phyloP scores from a whole-genome alignment of 2,113 vertebrate genomes.

The Orthonyx spaldingii region DNA sequence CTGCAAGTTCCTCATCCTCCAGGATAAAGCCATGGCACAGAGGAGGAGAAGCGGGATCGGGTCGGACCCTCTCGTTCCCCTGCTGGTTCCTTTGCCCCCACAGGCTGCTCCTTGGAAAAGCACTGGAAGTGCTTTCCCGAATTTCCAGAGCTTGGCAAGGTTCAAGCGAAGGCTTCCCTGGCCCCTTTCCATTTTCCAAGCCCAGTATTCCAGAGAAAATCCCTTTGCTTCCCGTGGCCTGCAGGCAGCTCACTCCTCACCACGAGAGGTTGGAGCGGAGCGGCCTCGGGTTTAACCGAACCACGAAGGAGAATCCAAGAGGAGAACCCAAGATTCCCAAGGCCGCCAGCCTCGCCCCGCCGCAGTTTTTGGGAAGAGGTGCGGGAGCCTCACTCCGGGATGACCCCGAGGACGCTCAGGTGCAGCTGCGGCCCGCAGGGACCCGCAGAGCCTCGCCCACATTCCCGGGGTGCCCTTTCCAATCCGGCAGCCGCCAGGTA shows the following conservation, averaged over 20 bases:
- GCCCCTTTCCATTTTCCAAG: neutral
- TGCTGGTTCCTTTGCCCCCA: neutral
- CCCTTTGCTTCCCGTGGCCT: neutral
- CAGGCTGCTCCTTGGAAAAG: neutral
- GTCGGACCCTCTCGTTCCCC: neutral
- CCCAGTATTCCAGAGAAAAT: neutral
- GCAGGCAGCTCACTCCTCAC: neutral
- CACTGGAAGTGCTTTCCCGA: accelerated
- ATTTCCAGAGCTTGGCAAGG: neutral
- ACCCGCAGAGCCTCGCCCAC: neutral
- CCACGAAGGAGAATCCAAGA: neutral
- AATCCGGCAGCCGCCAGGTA: neutral
- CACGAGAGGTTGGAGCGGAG: accelerated
- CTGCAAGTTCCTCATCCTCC: neutral
- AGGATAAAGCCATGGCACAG: neutral
- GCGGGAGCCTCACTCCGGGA: too few species aligned
- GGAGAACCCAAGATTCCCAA: neutral
- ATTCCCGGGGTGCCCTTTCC: neutral
- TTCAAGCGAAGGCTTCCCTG: neutral
- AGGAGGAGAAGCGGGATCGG: neutral
- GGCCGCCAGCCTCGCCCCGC: neutral
- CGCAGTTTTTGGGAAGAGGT: neutral
- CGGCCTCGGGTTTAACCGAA: accelerated
- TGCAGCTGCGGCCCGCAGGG: neutral
- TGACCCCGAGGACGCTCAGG: neutral